Evolutionary conservation across 2,113 vertebrate genomes (phyloP).

Genomic region (Chaetorhynchus papuensis): DNA sequence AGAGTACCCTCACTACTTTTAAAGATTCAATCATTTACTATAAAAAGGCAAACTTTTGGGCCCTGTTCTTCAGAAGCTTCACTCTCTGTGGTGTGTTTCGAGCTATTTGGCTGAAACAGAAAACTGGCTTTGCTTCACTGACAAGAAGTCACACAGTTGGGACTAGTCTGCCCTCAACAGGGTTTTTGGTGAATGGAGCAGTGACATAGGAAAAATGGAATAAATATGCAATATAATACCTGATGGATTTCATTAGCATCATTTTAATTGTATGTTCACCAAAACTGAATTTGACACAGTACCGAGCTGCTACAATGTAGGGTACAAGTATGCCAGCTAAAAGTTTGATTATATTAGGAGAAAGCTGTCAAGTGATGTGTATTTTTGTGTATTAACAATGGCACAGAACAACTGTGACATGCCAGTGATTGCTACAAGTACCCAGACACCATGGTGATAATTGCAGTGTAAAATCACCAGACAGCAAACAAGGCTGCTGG

Average conservation of each 20-base stretch:
- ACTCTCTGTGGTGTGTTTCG: neutral
- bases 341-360: neutral
- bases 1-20: neutral
- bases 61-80: neutral
- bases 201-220: neutral
- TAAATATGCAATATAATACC: neutral
- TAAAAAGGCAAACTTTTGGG: neutral
- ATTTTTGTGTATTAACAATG: neutral
- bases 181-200: neutral
- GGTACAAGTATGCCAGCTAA: neutral
- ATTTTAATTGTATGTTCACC: neutral
- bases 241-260: neutral
- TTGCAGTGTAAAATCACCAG: constrained; percentile 1
- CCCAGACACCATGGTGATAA: neutral
- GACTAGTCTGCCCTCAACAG: constrained; percentile 7
- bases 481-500: neutral
- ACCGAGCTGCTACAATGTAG: neutral
- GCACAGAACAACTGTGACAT: neutral
- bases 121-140: neutral
- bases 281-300: neutral
- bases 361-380: neutral
- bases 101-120: neutral
- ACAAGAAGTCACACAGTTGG: accelerated
- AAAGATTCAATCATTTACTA: neutral
- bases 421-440: neutral